phyloP scores from a whole-genome alignment of 2,113 vertebrate genomes.

The Hemiprocne comata region DNA sequence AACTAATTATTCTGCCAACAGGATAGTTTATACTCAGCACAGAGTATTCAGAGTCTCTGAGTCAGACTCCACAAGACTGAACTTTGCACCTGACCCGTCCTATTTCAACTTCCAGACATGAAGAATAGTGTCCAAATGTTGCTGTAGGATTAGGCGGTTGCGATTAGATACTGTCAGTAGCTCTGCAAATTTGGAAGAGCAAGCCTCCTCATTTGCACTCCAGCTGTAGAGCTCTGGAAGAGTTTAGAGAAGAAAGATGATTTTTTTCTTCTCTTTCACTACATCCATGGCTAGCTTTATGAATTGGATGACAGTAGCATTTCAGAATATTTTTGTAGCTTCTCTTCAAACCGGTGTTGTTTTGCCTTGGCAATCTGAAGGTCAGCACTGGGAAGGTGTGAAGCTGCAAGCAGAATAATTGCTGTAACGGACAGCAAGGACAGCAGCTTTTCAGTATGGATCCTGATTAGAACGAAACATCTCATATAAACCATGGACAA shows the following conservation, averaged over 20 bases:
- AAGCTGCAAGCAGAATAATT: background rate
- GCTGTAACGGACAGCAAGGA: background rate
- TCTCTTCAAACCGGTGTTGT: background rate
- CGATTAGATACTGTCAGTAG: background rate
- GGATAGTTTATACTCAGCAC: background rate
- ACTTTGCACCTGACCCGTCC: background rate
- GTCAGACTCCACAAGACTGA: background rate
- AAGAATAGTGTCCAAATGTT: background rate
- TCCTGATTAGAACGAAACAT: background rate
- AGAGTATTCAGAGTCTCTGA: background rate
- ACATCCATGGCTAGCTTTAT: background rate
- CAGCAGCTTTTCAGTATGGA: background rate
- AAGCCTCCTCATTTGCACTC: background rate
- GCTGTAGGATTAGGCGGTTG: background rate
- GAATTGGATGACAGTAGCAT: background rate
- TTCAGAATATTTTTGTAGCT: background rate
- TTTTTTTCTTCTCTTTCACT: background rate
- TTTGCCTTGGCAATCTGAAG: background rate
- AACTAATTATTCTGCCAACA: background rate
- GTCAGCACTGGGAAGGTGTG: background rate
- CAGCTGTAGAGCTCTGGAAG: background rate
- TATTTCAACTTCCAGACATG: background rate
- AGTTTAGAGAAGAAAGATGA: background rate
- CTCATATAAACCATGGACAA: background rate
- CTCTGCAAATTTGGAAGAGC: background rate